These are phyloP conservation scores for Anhinga anhinga DNA, from an alignment of 2,113 vertebrate species.

Conservation along the genomic window DNA sequence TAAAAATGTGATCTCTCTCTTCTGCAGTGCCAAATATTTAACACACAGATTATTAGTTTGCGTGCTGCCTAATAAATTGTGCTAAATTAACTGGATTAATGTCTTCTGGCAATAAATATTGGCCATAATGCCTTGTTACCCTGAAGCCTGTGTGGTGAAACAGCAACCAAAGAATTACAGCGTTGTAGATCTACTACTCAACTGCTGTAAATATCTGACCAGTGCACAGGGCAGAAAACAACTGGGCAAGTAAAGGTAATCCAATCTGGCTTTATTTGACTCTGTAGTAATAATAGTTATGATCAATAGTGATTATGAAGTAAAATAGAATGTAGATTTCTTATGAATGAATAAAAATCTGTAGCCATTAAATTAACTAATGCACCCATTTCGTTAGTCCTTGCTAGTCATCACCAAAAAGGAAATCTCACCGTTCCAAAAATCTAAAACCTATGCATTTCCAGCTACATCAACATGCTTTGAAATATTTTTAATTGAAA, in stretches of 20 bases:
- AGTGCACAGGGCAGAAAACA: background rate
- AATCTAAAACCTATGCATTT: background rate
- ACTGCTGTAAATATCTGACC: background rate
- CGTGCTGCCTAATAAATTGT: background rate
- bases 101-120: background rate
- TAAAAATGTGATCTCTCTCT: background rate
- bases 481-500: conserved; percentile 59
- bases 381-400: background rate
- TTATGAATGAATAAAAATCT: background rate
- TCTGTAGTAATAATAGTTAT: background rate
- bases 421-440: background rate
- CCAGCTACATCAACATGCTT: background rate
- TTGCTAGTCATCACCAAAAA: conserved; percentile 1
- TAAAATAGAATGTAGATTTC: background rate
- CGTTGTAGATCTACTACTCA: background rate
- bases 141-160: background rate
- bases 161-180: background rate
- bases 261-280: background rate
- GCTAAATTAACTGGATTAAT: background rate
- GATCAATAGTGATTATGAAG: background rate
- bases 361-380: background rate
- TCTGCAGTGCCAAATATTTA: background rate
- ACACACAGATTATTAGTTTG: background rate
- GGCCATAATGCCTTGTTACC: background rate
- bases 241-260: background rate